Evolutionary conservation across 64 coral and sea anemone genomes (phyloP).

Genomic region (Pocillopora verrucosa): DNA sequence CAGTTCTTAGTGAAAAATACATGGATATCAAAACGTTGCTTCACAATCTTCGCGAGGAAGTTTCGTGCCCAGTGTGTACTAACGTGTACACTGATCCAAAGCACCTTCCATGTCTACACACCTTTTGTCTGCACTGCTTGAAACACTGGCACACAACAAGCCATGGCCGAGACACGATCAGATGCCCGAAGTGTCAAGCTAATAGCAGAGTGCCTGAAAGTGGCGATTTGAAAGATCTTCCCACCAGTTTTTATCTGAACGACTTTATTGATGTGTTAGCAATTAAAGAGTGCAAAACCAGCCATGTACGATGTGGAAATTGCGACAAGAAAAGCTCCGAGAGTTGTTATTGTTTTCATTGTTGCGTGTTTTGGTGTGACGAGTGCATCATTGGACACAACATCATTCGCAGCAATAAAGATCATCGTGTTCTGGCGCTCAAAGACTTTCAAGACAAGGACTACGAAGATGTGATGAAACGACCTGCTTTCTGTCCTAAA

Average conservation of each 20-base stretch:
- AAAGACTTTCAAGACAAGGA: constrained; percentile 32
- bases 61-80: neutral
- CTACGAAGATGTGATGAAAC: neutral
- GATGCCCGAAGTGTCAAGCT: neutral
- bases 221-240: constrained; percentile 13
- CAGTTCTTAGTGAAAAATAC: neutral
- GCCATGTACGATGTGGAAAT: neutral
- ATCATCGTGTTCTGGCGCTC: constrained; percentile 10
- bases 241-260: constrained; percentile 8
- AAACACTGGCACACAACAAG: neutral
- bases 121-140: constrained; percentile 7
- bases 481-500: neutral
- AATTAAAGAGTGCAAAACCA: neutral
- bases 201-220: neutral
- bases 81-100: neutral
- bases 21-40: constrained; percentile 3
- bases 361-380: constrained; percentile 1
- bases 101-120: constrained; percentile 11
- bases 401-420: neutral
- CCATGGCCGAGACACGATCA: neutral
- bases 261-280: neutral
- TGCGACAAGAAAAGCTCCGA: neutral
- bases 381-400: neutral
- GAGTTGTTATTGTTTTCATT: constrained; percentile 3
- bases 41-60: constrained; percentile 3